Base-by-base conservation (phyloP, 2,113 vertebrate genomes). In the Megaleporinus macrocephalus region DNA sequence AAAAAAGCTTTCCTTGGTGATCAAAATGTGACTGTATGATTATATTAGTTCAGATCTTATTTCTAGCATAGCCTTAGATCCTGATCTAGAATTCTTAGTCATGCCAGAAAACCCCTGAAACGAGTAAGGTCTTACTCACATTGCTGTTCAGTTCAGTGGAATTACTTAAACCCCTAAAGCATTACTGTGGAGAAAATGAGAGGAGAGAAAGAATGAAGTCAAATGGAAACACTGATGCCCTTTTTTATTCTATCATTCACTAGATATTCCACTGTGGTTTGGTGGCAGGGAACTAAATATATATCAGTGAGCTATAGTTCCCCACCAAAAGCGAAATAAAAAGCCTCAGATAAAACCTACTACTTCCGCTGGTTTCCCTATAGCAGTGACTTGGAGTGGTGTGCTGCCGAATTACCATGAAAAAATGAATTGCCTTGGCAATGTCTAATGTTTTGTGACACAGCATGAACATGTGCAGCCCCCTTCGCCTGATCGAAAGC, bases 401-500 rank as follows among this genome's bases (percentile, higher is more conserved):
- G 85, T 90, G 87, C 90, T 93, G 93, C 91, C 87, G 93, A 95
- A 96, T 96, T 94, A 95, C 94, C 93, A 81, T 94, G 85, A 89
- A 93, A 89, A 94, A 96, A 94, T 94, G 95, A 95, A 95, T 94
- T 89, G 94, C 93, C 90, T 93, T 91, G 93, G 95, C 95, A 94
- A 92, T 94, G 94, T 92, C 93, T 96, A 96, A 97, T 96, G 95
- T 96, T 95, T 96, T 96, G 95, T 96, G 95, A 97, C 96, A 96
- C 93, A 94, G 92, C 94, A 94, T 93, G 95, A 96, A 95, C 93
- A 94, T 92, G 94, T 91, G 91, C 95, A 94, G 73, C 26, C 49
- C 18, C 94, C 92, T 93, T 89, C 92, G 93, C 91, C 91, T 90
- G 94, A 94, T 93, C 91, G 91, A 83, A 89, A 91, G 91, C 87